These are phyloP conservation scores for Chironomus striatipennis DNA, from an alignment of 1,140 invertebrate genomes.

Conservation along the genomic window DNA sequence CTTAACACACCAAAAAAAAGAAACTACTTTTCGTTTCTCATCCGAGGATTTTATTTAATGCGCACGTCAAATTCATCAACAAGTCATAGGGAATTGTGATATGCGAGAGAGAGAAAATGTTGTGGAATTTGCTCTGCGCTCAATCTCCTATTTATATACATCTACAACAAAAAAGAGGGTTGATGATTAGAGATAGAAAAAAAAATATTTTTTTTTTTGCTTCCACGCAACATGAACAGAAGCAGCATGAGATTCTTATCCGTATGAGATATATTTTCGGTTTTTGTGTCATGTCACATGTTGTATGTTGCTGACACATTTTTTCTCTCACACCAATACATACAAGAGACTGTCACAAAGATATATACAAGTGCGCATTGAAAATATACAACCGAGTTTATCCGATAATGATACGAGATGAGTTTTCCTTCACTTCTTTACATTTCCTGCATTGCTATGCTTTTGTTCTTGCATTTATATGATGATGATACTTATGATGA, in stretches of 20 bases:
- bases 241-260: not conserved
- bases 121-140: not conserved
- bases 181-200: not conserved
- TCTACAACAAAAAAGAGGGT: not conserved
- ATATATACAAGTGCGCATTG: slow-evolving; percentile 12
- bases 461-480: too few relatives aligned
- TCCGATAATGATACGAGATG: slow-evolving; percentile 15
- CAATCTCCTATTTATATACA: not conserved
- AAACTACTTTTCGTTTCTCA: not conserved
- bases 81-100: not conserved
- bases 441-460: too few relatives aligned
- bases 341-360: not conserved
- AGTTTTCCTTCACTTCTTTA: too few relatives aligned
- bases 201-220: not conserved
- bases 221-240: not conserved
- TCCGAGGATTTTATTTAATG: slow-evolving; percentile 12
- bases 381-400: not conserved
- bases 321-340: slow-evolving; percentile 1
- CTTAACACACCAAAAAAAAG: too few relatives aligned
- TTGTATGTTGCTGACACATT: not conserved
- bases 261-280: not conserved
- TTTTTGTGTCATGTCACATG: not conserved
- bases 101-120: not conserved
- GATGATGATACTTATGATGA: too few relatives aligned
- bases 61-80: slow-evolving; percentile 20